Evolutionary conservation across 2,797 vertebrate species (phyloP).

Genomic region (Scolopax bukidnonensis): DNA sequence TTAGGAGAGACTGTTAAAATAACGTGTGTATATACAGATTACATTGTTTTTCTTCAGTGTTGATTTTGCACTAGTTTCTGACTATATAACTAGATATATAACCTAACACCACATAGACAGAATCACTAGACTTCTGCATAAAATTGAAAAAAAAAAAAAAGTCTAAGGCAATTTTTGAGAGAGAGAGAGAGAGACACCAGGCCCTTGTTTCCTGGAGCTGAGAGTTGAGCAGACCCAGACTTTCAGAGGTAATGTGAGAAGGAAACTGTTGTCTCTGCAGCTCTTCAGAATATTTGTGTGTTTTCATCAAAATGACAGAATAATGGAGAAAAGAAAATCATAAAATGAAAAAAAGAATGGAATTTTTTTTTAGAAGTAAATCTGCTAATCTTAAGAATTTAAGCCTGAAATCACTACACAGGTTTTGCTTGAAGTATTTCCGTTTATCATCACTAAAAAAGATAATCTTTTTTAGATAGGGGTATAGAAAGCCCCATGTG

Average conservation of each 20-base stretch:
- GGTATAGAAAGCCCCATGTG: neutral
- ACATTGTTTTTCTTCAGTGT: neutral
- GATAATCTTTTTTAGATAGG: neutral
- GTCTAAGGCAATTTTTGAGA: neutral
- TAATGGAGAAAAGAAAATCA: neutral
- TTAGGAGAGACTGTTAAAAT: neutral
- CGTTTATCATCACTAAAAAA: neutral
- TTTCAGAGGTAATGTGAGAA: neutral
- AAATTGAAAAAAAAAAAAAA: neutral
- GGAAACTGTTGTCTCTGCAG: neutral
- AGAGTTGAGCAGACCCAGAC: neutral
- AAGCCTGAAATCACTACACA: neutral
- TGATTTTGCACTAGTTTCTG: neutral
- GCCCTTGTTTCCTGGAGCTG: neutral
- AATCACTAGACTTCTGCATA: neutral
- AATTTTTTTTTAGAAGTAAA: neutral
- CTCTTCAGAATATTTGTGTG: neutral
- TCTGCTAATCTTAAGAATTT: neutral
- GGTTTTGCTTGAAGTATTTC: neutral
- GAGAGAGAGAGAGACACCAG: neutral
- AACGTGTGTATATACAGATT: neutral
- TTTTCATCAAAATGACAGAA: neutral
- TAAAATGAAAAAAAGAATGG: neutral
- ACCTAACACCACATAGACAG: neutral
- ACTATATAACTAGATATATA: neutral